phyloP scores from a whole-genome alignment of 2,888 invertebrate species.

The Disparrhopalites patrizii region DNA sequence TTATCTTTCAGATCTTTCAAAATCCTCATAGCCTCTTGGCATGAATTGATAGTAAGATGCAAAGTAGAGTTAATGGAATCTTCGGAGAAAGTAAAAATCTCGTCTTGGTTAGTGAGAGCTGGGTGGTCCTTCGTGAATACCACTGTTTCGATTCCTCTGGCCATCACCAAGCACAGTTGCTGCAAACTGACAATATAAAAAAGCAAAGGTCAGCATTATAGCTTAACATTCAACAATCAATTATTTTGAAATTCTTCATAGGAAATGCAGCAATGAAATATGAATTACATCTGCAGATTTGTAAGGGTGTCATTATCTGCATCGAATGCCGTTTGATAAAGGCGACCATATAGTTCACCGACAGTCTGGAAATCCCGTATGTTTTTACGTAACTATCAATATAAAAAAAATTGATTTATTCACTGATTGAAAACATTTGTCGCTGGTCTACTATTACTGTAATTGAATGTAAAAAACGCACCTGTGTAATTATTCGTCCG shows the following conservation, averaged over 20 bases:
- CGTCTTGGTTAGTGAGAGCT: constrained; percentile 46
- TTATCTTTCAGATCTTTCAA: constrained; percentile 29
- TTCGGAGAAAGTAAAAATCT: constrained; percentile 38
- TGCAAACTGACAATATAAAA: constrained; percentile 60
- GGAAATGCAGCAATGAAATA: background rate
- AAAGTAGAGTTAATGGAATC: constrained; percentile 23
- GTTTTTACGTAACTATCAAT: constrained; percentile 63
- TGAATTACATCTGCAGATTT: constrained; percentile 64
- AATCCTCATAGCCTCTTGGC: constrained; percentile 38
- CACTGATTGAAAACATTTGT: background rate
- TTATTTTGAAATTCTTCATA: background rate
- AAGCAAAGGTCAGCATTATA: background rate
- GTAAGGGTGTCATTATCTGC: constrained; percentile 74
- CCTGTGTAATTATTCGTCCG: constrained; percentile 73
- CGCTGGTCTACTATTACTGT: background rate
- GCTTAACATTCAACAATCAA: background rate
- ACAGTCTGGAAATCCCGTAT: constrained; percentile 68
- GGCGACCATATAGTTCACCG: constrained; percentile 68
- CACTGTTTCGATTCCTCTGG: constrained; percentile 69
- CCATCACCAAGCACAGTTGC: constrained; percentile 72
- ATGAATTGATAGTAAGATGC: constrained; percentile 41
- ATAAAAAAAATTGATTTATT: constrained; percentile 31
- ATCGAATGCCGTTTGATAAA: constrained; percentile 80
- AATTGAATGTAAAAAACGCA: constrained; percentile 49
- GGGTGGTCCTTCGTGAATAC: constrained; percentile 55